Percentiles rank a stretch among this genome's conserved stretches.
These are phyloP conservation scores for Malachius bipustulatus DNA, from an alignment of 2,888 invertebrate species.

Conservation along the genomic window DNA sequence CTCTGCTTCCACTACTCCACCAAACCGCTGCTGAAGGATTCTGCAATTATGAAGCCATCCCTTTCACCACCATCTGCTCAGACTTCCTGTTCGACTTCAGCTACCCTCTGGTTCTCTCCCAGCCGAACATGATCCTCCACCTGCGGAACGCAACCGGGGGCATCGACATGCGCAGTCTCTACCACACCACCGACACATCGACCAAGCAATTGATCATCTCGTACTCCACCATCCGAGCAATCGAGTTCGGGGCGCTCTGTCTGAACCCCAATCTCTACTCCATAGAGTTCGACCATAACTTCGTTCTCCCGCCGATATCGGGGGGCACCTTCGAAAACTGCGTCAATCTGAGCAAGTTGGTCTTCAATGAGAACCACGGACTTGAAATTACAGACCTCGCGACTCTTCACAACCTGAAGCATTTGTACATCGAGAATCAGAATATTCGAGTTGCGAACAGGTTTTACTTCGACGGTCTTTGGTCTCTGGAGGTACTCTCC, in stretches of 20 bases:
- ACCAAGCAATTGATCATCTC: conserved; percentile 1
- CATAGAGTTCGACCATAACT: not conserved
- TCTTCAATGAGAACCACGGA: not conserved
- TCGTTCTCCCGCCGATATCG: not conserved
- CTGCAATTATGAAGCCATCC: conserved; percentile 1
- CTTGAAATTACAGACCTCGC: not conserved
- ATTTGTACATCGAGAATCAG: not conserved
- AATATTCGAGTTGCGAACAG: not conserved
- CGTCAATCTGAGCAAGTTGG: not conserved
- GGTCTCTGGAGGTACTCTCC: not conserved
- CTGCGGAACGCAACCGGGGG: not conserved
- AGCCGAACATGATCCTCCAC: not conserved
- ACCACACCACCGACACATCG: not conserved
- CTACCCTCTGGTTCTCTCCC: not conserved
- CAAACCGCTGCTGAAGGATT: no score
- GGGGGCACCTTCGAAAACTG: not conserved
- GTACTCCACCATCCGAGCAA: not conserved
- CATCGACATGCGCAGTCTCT: not conserved
- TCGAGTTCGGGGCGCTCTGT: not conserved
- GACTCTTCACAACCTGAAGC: not conserved
- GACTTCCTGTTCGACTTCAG: not conserved
- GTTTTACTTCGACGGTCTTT: not conserved
- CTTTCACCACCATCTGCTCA: not conserved
- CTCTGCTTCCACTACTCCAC: no score
- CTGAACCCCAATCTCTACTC: not conserved